phyloP scores from a whole-genome alignment of 2,113 vertebrate genomes.

The Silurus glanis region DNA sequence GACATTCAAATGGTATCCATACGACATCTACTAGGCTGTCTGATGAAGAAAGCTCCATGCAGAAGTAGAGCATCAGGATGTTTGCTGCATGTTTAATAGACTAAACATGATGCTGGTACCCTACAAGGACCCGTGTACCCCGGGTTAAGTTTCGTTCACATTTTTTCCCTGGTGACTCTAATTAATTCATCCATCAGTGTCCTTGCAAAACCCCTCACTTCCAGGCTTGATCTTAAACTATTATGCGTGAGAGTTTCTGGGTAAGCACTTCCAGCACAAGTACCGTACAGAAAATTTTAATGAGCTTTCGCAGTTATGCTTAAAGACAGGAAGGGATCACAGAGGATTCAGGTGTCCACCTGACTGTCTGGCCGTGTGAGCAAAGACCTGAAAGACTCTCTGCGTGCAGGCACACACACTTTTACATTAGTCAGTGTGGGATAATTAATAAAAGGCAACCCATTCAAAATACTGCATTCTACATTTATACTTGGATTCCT shows the following conservation, averaged over 20 bases:
- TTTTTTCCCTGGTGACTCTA: not conserved
- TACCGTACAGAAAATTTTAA: constrained; percentile 42
- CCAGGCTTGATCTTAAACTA: not conserved
- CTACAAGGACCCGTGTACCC: not conserved
- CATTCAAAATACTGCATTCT: not conserved
- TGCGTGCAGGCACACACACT: not conserved
- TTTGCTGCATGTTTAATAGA: not conserved
- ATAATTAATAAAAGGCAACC: not conserved
- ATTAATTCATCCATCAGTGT: constrained; percentile 6
- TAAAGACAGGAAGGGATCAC: constrained; percentile 13
- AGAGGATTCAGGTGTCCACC: constrained; percentile 40
- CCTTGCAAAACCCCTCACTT: not conserved
- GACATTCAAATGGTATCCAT: not conserved
- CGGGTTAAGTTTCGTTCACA: too few relatives aligned
- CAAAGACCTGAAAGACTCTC: not conserved
- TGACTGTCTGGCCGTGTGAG: constrained; percentile 18
- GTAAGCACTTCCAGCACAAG: not conserved
- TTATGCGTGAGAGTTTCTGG: not conserved
- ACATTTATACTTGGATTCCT: not conserved
- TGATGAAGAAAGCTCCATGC: not conserved
- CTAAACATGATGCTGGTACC: not conserved
- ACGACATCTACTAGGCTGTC: not conserved
- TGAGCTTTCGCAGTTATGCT: constrained; percentile 35
- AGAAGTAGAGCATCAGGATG: not conserved
- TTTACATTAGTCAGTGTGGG: not conserved